Base-by-base conservation (phyloP, 2,797 vertebrate species). In the Hoplostethus atlanticus region DNA sequence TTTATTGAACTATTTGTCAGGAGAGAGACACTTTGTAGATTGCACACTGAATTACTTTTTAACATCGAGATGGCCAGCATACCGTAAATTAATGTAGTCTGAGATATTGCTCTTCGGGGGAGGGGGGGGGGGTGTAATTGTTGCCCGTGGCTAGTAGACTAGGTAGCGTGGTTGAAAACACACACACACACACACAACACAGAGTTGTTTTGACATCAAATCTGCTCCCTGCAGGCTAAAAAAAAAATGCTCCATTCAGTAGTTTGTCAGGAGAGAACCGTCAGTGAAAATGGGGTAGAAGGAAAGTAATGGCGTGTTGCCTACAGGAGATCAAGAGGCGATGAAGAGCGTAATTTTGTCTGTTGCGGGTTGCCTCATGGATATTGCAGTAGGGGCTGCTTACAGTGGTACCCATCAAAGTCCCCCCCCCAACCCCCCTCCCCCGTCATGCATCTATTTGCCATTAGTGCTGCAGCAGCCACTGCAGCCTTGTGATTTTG, bases 1-100 rank as follows among this genome's bases (percentile, higher is more conserved):
- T 86, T 80, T 81, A 84, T 69, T 85, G 56, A 79, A 62, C 61
- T 70, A 69, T 77, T 67, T 71, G 65, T 84, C 74, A 83, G 60
- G 16, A 40, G 50, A 0, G 0, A 77, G 63, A 58, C 48, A 56
- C 60, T 81, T 64, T 38, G 55, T 75, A 66, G 53, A 68, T 42
- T 64, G 51, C 12, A 62, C 68, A 10, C 52, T 71, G 65, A 68
- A 83, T 81, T 63, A 71, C 60, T 75, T 21, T 65, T 25, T 77
- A 71, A 75, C 28, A 71, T 47, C 38, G 48, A 3, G 0, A 68
- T 34, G 44, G 48, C 12, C 51, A 61, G 51, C 55, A 67, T n/a
- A 72, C 17, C 53, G 47, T 71, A 38, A 81, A 77, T 68, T 7
- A 73, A 77, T 71, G 62, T 38, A 52, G 67, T 31, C 6, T 55